Conservation (phyloP, 2,797 vertebrate species). For the Australoheros facetus region DNA sequence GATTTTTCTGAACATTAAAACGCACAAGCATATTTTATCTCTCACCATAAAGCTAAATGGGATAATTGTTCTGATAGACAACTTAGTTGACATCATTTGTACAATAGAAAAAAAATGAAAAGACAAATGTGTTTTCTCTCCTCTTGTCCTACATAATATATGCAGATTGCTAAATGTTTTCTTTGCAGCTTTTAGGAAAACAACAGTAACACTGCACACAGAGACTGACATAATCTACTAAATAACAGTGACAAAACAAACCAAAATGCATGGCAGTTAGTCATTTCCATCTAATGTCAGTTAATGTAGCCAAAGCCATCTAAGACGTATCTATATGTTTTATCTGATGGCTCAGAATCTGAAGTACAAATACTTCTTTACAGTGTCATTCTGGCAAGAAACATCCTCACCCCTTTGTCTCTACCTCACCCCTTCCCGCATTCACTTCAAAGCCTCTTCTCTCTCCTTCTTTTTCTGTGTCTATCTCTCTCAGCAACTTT, state of each 20-base stretch:
- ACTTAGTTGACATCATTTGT: not conserved
- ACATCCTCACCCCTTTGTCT: conserved; percentile 24
- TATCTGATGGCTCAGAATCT: conserved; percentile 13
- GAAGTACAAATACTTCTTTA: conserved; percentile 33
- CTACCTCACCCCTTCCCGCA: not conserved
- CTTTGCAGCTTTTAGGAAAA: not conserved
- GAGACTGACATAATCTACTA: not conserved
- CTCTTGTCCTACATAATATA: not conserved
- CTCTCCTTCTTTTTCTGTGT: not conserved
- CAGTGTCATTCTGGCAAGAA: conserved; percentile 22
- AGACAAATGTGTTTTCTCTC: not conserved
- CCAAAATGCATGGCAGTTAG: not conserved
- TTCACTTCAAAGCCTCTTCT: conserved; percentile 31
- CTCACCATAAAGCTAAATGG: not conserved
- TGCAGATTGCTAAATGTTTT: not conserved
- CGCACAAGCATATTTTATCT: not conserved
- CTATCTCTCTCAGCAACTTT: conserved; percentile 33
- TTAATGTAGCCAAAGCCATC: not conserved
- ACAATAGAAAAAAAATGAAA: not conserved
- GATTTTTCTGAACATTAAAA: not conserved
- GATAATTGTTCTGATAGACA: not conserved
- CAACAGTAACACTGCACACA: not conserved
- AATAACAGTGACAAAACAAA: not conserved
- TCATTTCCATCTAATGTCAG: not conserved
- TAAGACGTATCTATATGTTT: conserved; percentile 11